Evolutionary conservation across 92 coral and sea anemone species (phyloP), one percentile per base, ranked within the genome.

Genomic region (Bergia sp.): DNA sequence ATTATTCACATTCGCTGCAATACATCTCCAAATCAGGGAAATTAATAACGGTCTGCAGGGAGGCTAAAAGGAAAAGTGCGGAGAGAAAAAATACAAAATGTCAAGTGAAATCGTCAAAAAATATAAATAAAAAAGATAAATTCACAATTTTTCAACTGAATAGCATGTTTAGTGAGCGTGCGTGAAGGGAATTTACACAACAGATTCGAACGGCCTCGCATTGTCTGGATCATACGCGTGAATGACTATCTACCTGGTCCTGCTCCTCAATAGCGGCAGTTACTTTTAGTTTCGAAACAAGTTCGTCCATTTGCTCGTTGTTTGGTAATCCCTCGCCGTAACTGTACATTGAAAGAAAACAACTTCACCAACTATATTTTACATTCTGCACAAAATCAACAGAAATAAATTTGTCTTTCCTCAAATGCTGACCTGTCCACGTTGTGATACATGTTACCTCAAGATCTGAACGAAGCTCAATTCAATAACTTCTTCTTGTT

Each of bases 291-390:
- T 45, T 77, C 50, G 50, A 42, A 41, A 77, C 53, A 77, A 77
- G 50, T 23, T 77, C 81, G 37, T 77, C 81, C 53, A 77, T 77
- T 41, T 77, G 29, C 81, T 77, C 77, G 77, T 15, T 12, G 43
- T 38, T 41, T 38, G 40, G 42, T 37, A 44, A 20, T 7, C 41
- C 77, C 42, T 38, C 77, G 45, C 16, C 41, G 77, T 38, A 73
- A 20, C 77, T 73, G 39, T 73, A 20, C 18, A 7, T 38, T 53
- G 58, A 2, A 41, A 73, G 20, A 73, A 5, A 73, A 73, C 77
- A 73, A 37, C 4, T 37, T 8, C 44, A 73, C 77, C 16, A 36
- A 37, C 77, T 21, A 38, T 21, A 36, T 37, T 72, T 37, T 39
- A 18, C 40, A 38, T 18, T 37, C 77, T 44, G 37, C 7, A 73